Evolutionary conservation across 2,113 vertebrate genomes (phyloP).

Genomic region (Notarius quadriscutis): DNA sequence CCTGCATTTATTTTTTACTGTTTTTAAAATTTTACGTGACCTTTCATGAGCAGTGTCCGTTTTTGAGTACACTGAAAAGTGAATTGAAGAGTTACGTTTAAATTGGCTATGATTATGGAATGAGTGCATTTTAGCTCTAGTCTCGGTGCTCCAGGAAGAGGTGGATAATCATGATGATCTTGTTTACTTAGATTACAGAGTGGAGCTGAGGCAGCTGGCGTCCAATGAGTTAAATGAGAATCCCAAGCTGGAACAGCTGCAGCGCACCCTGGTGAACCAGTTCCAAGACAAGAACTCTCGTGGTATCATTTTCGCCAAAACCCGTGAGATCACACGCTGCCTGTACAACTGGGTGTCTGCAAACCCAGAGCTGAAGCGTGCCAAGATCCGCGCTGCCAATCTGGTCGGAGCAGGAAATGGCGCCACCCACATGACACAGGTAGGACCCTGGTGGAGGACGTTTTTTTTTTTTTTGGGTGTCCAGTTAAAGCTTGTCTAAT

Average conservation of each 20-base stretch:
- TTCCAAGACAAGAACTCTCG: constrained; percentile 66
- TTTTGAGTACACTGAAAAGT: not conserved
- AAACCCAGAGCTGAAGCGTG: constrained; percentile 52
- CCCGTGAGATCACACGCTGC: constrained; percentile 77
- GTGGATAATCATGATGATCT: not conserved
- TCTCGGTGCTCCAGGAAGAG: not conserved
- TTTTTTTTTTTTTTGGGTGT: not conserved
- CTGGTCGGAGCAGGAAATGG: constrained; percentile 81
- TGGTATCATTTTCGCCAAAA: constrained; percentile 84
- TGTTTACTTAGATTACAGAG: constrained; percentile 71
- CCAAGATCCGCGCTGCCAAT: constrained; percentile 71
- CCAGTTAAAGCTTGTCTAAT: not conserved
- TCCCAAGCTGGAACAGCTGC: constrained; percentile 79
- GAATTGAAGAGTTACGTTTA: not conserved
- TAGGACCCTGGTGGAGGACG: constrained; percentile 51
- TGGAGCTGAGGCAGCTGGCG: constrained; percentile 59
- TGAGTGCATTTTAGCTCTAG: not conserved
- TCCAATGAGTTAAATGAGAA: constrained; percentile 70
- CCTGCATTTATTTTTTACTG: not conserved
- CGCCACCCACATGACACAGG: constrained; percentile 85
- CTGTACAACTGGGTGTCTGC: constrained; percentile 81
- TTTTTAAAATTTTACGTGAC: not conserved
- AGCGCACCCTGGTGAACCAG: constrained; percentile 74
- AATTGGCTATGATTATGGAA: not conserved
- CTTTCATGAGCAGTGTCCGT: not conserved